Evolutionary conservation across 2,113 vertebrate genomes (phyloP), one percentile per base, ranked within the genome.

Genomic region (Abramis brama): DNA sequence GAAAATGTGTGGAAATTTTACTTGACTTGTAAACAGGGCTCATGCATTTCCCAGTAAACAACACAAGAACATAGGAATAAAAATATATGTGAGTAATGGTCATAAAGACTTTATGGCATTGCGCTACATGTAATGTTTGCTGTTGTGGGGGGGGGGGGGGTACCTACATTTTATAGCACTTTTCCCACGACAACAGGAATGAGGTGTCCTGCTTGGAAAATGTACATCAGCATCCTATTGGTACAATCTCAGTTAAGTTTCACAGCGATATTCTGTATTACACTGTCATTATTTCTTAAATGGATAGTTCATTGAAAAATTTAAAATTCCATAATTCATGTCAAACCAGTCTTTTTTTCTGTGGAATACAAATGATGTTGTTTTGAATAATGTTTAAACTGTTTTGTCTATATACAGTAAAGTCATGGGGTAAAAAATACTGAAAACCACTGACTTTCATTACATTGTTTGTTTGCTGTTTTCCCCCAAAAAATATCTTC

Each of bases 21-120:
- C 62, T 85, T 79, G 79, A 30, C 91, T 86, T 59, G 90, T 92
- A 93, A 93, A 93, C 91, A 91, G 87, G 90, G 87, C 90, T 74
- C 87, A 70, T 60, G 33, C 71, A 76, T 73, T 85, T 89, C 76
- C 84, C 76, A 84, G 88, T 91, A 91, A 93, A 93, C 84, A 79
- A 89, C 75, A 88, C 87, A 87, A 91, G 25, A 60, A 47, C 90
- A 93, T 89, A 90, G 88, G 89, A 85, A 90, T 91, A 76, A 66
- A 89, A 81, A 84, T 82, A 85, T 85, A 80, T 73, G 64, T 66
- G 83, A 64, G 62, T 79, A 80, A 55, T 76, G 15, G 84, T 79
- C 55, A 82, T 77, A 85, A 84, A 64, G 57, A 86, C 25, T 66
- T 73, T 83, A 73, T 83, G 66, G 33, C 81, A 71, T 83, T 74